These are phyloP conservation scores for Hypolimnas misippus DNA, from an alignment of 2,888 invertebrate genomes.

Conservation along the genomic window DNA sequence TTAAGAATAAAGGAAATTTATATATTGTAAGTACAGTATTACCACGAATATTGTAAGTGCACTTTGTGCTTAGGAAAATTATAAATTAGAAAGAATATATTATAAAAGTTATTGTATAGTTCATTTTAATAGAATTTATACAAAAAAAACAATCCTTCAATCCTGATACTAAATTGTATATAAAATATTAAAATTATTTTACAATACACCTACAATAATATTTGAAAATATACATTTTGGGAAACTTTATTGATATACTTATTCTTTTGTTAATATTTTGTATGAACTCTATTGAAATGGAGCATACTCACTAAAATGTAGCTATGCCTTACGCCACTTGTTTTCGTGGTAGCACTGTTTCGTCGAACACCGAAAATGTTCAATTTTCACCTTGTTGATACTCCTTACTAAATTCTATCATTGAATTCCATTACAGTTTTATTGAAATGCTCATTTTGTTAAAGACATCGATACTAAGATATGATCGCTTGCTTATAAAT, in stretches of 20 bases:
- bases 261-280: not conserved
- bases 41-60: conserved; percentile 50
- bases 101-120: not conserved
- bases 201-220: not conserved
- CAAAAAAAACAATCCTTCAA: not conserved
- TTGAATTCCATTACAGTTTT: conserved; percentile 15
- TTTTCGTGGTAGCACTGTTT: conserved; percentile 39
- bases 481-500: conserved; percentile 59
- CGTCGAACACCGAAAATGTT: conserved; percentile 34
- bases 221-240: not conserved
- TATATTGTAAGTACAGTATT: conserved; percentile 47
- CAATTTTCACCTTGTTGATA: conserved; percentile 33
- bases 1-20: conserved; percentile 33
- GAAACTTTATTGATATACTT: not conserved
- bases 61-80: conserved; percentile 41
- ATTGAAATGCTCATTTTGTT: conserved; percentile 20
- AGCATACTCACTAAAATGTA: conserved; percentile 10
- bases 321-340: conserved; percentile 18
- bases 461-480: conserved; percentile 54
- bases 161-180: not conserved
- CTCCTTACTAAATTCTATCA: conserved; percentile 21
- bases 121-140: conserved; percentile 4
- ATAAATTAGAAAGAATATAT: conserved; percentile 34
- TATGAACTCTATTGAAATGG: conserved; percentile 2
- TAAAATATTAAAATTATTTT: not conserved